Conservation (phyloP, 2,888 invertebrate species). For the Crossocerus cetratus region DNA sequence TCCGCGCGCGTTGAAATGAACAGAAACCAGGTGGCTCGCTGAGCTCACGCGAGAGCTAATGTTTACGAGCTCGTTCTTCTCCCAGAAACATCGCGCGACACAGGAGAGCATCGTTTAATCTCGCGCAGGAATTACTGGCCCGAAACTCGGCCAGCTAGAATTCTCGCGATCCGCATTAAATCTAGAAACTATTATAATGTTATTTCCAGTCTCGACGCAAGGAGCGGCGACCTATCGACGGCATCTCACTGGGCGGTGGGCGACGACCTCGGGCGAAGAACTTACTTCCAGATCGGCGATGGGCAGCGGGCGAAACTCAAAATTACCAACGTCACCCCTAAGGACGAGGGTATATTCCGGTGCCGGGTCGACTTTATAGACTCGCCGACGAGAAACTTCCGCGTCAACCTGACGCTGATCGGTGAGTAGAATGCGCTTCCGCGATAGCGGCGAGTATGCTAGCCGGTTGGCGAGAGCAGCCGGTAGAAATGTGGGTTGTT, state of each 20-base stretch:
- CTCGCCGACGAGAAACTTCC: conserved; percentile 91
- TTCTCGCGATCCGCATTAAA: neutral
- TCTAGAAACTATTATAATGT: neutral
- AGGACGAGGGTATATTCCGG: conserved; percentile 90
- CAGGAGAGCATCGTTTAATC: too few relatives aligned
- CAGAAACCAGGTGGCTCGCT: conserved; percentile 41
- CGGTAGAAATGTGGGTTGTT: conserved; percentile 32
- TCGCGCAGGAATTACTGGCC: too few relatives aligned
- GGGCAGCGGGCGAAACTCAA: conserved; percentile 83
- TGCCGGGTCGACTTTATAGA: conserved; percentile 94
- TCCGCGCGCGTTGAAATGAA: conserved; percentile 22
- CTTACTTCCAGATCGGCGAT: conserved; percentile 86
- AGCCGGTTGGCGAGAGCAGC: neutral
- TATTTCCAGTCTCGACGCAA: conserved; percentile 88
- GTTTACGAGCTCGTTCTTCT: conserved; percentile 29
- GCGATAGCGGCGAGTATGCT: neutral
- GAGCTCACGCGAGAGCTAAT: conserved; percentile 28
- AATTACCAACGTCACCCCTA: conserved; percentile 84
- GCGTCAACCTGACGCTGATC: conserved; percentile 91
- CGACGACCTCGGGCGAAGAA: conserved; percentile 86
- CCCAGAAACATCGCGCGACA: neutral
- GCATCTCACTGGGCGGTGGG: conserved; percentile 88
- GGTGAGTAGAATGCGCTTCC: conserved; percentile 81
- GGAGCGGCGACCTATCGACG: conserved; percentile 83
- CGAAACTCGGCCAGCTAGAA: neutral